Evolutionary conservation across 2,888 invertebrate species (phyloP), one percentile per base, ranked within the genome.

Genomic region (Microplitis deprimator): DNA sequence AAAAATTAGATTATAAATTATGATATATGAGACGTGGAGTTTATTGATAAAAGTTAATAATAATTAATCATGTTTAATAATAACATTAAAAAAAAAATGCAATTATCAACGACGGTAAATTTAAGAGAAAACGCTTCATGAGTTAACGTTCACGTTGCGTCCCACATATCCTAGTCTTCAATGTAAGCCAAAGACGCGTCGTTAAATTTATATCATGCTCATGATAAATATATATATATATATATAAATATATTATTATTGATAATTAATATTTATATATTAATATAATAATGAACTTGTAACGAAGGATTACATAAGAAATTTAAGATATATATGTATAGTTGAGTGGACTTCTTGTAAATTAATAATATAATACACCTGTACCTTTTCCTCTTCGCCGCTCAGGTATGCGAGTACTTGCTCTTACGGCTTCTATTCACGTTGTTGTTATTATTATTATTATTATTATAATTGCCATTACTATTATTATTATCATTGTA

Each of bases 41-140:
- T 39, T 64, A 72, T 17, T 17, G 13, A 59, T 59, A 7, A 59
- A 62, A 40, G 20, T 64, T 62, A 62, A 62, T 61, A 50, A 50
- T 50, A 50, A 50, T 59, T 38, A 72, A 40, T 72, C 40, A 62
- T 10, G 64, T 64, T 77, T 68, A 69, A 68, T 17, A 41, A 73
- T 50, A 68, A 69, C n/a, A 70, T 59, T 17, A n/a, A 61, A 61
- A 39, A 60, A 70, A 50, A 71, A 73, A 73, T 77, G 68, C 73
- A 40, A 77, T 68, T 69, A 77, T 73, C 77, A 77, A 77, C 73
- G 73, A 77, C 73, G 73, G 73, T 77, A 77, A 73, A n/a, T 68
- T 68, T 68, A 76, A 72, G 72, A 67, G 20, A 50, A 62, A 64
- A 40, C 72, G 64, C 72, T 64, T 72, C 40, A 61, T 64, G 41